phyloP scores from a whole-genome alignment of 1,140 invertebrate genomes.

The Maniola jurtina region DNA sequence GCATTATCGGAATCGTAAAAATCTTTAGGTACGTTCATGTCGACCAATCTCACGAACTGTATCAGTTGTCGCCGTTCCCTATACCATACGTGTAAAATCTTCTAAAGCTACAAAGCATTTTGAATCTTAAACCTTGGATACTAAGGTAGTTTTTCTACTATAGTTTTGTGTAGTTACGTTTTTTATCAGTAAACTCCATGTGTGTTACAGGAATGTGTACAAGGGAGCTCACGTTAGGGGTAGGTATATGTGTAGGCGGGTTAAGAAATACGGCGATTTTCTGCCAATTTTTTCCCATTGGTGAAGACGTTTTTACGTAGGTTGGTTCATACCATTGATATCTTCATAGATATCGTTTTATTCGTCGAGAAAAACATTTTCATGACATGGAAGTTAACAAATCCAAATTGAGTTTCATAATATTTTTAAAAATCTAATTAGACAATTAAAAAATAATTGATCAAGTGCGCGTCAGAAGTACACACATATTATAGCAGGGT shows the following conservation, averaged over 20 bases:
- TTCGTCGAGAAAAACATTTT: neutral
- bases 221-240: conserved; percentile 39
- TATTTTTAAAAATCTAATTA: no score
- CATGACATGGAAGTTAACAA: neutral
- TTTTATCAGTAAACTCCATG: conserved; percentile 20
- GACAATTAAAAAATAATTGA: no score
- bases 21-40: conserved; percentile 33
- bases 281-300: conserved; percentile 45
- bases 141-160: conserved; percentile 9
- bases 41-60: conserved; percentile 36
- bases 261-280: conserved; percentile 45
- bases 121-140: neutral
- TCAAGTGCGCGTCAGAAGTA: no score
- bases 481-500: no score
- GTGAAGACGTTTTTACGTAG: conserved; percentile 33
- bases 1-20: conserved; percentile 29
- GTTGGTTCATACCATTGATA: no score
- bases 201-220: conserved; percentile 41
- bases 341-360: neutral
- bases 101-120: conserved; percentile 1
- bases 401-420: no score
- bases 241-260: conserved; percentile 44
- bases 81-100: conserved; percentile 2
- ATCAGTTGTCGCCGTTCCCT: conserved; percentile 24
- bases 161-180: conserved; percentile 8